Percentiles rank a stretch among this genome's conserved stretches.
Evolutionary conservation across 2,797 vertebrate species (phyloP).

Genomic region (Hoplostethus mediterraneus): DNA sequence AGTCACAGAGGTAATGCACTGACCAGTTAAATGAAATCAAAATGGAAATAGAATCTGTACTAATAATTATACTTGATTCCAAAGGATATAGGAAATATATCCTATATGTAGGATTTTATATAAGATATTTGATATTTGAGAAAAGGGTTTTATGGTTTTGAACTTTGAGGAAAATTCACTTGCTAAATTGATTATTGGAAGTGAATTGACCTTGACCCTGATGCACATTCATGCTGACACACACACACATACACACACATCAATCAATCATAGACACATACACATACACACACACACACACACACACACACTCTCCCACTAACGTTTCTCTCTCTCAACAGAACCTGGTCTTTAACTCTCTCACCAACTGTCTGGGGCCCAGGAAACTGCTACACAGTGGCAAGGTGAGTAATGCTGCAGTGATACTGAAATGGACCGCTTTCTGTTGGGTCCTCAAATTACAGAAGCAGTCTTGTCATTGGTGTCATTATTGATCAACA

Average conservation of each 20-base stretch:
- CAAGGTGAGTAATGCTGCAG: conserved; percentile 73
- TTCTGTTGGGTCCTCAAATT: not conserved
- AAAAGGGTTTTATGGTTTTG: no score
- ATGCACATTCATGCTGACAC: no score
- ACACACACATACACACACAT: not conserved
- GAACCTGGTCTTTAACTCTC: conserved; percentile 95
- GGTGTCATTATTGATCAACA: no score
- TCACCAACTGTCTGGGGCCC: conserved; percentile 98
- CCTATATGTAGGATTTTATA: no score
- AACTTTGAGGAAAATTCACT: no score
- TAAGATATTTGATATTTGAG: no score
- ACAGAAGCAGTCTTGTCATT: not conserved
- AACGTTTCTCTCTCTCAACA: conserved; percentile 53
- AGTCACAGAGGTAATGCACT: conserved; percentile 86
- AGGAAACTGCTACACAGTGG: conserved; percentile 95
- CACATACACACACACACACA: not conserved
- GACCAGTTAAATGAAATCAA: not conserved
- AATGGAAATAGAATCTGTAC: not conserved
- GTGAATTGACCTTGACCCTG: no score
- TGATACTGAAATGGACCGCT: not conserved
- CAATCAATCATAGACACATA: not conserved
- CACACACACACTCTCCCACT: not conserved
- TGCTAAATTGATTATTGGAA: no score
- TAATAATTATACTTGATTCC: no score
- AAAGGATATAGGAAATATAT: no score